Evolutionary conservation across 2,888 invertebrate species (phyloP), one percentile per base, ranked within the genome.

Genomic region (Eudasyphora cyanicolor): DNA sequence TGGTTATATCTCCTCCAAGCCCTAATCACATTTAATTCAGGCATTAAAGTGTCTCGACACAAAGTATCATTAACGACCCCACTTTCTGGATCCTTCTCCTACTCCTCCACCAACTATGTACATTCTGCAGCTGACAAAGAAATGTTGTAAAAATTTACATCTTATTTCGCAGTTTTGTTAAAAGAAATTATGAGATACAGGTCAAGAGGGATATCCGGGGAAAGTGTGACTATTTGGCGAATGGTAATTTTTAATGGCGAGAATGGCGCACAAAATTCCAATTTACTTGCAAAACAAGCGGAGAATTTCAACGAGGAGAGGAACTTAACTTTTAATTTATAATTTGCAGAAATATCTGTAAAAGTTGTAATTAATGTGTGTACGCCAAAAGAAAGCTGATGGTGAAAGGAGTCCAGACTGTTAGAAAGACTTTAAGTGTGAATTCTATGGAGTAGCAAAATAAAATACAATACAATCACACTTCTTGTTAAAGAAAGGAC

Each of bases 11-110:
- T 60, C 71, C 35, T 77, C 51, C 42, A 62, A 45, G 38, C 77
- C 69, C 74, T 82, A 78, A 78, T 82, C 75, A 78, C 82, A 82
- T 78, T 78, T 82, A 75, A 78, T 82, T 78, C 70, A 62, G 62
- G 42, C 82, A 78, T 78, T 82, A 75, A 82, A 78, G 82, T 82
- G 49, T 78, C 49, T 42, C n/a, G 70, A 60, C 78, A 75, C 78
- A 74, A 82, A 82, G 70, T 78, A 45, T 62, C 77, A 70, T 82
- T 70, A 78, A 78, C 74, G 42, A 64, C 10, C 57, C 1, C 3
- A 45, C 6, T 45, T 57, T 57, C 8, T 24, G 54, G 7, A 2
- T 54, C 54, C 4, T 27, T 51, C 19, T 24, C 57, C 27, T 14
- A 1, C 57, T 57, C 14, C 24, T 14, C 24, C 24, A 8, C 38